Conservation (phyloP, 2,888 invertebrate genomes). For the Hartigia nigra region DNA sequence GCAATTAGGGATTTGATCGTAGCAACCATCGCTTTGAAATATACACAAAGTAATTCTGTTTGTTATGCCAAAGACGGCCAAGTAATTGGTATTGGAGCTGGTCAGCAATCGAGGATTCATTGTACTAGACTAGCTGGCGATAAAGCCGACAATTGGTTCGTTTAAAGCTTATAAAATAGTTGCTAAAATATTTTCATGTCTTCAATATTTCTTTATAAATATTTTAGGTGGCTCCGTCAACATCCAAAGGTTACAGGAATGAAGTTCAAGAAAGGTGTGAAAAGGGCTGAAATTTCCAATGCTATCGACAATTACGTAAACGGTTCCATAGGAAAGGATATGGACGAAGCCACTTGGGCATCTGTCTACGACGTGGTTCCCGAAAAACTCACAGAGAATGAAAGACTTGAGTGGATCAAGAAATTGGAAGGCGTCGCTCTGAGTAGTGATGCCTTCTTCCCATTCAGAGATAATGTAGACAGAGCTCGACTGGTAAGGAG, state of each 20-base stretch:
- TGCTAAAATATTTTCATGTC: conserved; percentile 5
- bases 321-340: conserved; percentile 91
- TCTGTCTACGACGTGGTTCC: conserved; percentile 81
- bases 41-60: conserved; percentile 98
- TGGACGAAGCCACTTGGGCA: conserved; percentile 81
- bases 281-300: conserved; percentile 93
- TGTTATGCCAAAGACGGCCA: conserved; percentile 95
- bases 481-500: conserved; percentile 83
- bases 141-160: conserved; percentile 94
- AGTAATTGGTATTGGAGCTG: conserved; percentile 97
- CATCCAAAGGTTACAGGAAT: conserved; percentile 87
- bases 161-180: conserved; percentile 12
- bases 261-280: conserved; percentile 87
- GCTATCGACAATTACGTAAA: conserved; percentile 95
- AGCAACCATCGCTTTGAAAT: conserved; percentile 96
- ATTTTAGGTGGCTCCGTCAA: conserved; percentile 86
- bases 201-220: conserved; percentile 1
- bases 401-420: conserved; percentile 76
- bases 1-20: conserved; percentile 93
- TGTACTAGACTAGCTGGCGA: conserved; percentile 97
- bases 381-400: conserved; percentile 74
- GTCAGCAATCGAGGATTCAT: conserved; percentile 98
- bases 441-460: conserved; percentile 98
- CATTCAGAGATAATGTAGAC: conserved; percentile 97
- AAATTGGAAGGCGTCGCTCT: conserved; percentile 83